phyloP scores from a whole-genome alignment of 1,140 invertebrate genomes.

The Magallana angulata region DNA sequence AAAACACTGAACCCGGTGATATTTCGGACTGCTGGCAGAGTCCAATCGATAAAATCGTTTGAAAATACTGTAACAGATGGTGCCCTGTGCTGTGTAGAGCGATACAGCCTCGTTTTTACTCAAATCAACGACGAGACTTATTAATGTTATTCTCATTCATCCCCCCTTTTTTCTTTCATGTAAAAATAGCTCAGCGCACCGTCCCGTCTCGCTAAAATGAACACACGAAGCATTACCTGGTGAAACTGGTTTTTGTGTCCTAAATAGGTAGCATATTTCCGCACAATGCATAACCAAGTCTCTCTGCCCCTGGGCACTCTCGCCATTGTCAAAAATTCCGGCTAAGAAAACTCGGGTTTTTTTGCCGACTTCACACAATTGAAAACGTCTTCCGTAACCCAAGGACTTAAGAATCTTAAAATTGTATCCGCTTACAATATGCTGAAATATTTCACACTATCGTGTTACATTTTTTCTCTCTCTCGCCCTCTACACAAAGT shows the following conservation, averaged over 20 bases:
- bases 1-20: no score
- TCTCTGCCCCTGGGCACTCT: background rate
- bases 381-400: background rate
- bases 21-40: no score
- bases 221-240: background rate
- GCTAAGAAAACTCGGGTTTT: background rate
- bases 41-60: constrained; percentile 13
- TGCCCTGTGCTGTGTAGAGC: background rate
- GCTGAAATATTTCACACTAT: background rate
- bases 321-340: constrained; percentile 28
- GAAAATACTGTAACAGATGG: constrained; percentile 30
- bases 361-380: background rate
- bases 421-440: background rate
- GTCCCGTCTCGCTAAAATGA: constrained; percentile 9
- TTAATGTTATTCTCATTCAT: background rate
- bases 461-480: background rate
- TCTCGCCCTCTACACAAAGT: no score
- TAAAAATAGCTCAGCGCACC: background rate
- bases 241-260: constrained; percentile 29
- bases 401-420: background rate
- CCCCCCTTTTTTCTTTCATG: no score
- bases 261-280: constrained; percentile 12
- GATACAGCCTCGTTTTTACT: background rate
- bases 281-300: constrained; percentile 18
- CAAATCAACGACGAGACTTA: background rate